Percentiles rank a stretch among this genome's conserved stretches.
These are phyloP conservation scores for Drosophila hydei DNA, from an alignment of 1,140 invertebrate species.

Conservation along the genomic window DNA sequence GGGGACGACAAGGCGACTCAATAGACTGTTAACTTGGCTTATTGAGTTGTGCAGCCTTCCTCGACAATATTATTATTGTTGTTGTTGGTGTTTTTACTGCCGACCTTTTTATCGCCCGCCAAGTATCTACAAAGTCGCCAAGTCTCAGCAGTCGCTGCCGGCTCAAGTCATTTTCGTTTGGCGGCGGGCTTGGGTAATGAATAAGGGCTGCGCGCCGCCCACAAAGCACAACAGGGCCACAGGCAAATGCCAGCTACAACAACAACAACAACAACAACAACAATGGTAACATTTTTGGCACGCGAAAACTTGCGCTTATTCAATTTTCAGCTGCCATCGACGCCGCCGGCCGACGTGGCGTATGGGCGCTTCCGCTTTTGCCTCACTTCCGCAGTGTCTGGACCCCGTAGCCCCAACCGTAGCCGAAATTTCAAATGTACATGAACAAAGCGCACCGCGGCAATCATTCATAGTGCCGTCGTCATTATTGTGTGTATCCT, in stretches of 20 bases:
- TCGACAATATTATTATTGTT: constrained; percentile 9
- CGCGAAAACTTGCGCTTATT: constrained; percentile 79
- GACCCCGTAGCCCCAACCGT: constrained; percentile 3
- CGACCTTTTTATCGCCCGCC: constrained; percentile 75
- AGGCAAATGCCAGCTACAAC: constrained; percentile 9
- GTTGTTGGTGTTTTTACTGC: constrained; percentile 32
- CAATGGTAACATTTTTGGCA: constrained; percentile 71
- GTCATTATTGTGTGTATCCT: constrained; percentile 56
- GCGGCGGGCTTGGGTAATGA: constrained; percentile 68
- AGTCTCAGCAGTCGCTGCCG: constrained; percentile 35
- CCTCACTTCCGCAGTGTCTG: constrained; percentile 67
- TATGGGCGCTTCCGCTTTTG: constrained; percentile 77
- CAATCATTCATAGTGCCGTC: constrained; percentile 76
- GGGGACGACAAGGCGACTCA: constrained; percentile 22
- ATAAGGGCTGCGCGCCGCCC: constrained; percentile 40
- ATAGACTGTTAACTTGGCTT: constrained; percentile 80
- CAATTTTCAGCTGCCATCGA: constrained; percentile 67
- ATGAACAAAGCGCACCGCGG: constrained; percentile 74
- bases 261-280: constrained; percentile 28
- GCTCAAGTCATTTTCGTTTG: constrained; percentile 66
- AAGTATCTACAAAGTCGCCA: constrained; percentile 76
- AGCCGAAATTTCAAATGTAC: constrained; percentile 60
- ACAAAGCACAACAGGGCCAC: background rate
- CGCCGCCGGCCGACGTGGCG: constrained; percentile 68
- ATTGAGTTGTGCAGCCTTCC: constrained; percentile 69